Conservation (phyloP, 2,888 invertebrate species). For the Apodemia duryi region DNA sequence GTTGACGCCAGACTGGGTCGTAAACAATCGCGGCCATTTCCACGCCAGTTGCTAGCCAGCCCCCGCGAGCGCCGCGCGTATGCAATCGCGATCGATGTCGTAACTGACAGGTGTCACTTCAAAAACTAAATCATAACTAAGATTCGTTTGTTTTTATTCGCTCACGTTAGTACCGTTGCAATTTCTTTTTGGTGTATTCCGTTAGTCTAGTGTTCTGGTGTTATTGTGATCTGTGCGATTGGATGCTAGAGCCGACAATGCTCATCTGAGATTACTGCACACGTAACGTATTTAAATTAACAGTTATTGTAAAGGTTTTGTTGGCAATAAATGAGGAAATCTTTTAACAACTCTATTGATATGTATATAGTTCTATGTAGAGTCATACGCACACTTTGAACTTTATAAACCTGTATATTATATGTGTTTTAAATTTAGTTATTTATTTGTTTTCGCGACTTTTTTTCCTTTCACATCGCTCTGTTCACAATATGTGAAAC, state of each 20-base stretch:
- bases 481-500: too few species aligned
- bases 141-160: constrained; percentile 52
- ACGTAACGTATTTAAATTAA: constrained; percentile 35
- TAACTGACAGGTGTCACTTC: constrained; percentile 48
- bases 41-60: constrained; percentile 58
- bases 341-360: background rate
- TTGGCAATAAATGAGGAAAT: constrained; percentile 19
- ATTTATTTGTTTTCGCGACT: too few species aligned
- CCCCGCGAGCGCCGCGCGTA: constrained; percentile 58
- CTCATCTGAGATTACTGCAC: constrained; percentile 24
- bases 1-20: constrained; percentile 48
- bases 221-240: constrained; percentile 46
- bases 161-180: constrained; percentile 47
- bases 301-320: constrained; percentile 25
- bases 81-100: constrained; percentile 38
- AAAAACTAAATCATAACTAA: constrained; percentile 38
- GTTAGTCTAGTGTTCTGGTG: constrained; percentile 33
- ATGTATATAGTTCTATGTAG: too few species aligned
- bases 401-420: too few species aligned
- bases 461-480: too few species aligned
- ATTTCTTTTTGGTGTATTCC: constrained; percentile 30
- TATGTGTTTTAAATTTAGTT: too few species aligned
- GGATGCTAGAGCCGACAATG: background rate
- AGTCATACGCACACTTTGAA: too few species aligned
- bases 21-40: constrained; percentile 57